Percentiles rank a stretch among this genome's conserved stretches.
Evolutionary conservation across 2,113 vertebrate genomes (phyloP).

Genomic region (Girardinichthys multiradiatus): DNA sequence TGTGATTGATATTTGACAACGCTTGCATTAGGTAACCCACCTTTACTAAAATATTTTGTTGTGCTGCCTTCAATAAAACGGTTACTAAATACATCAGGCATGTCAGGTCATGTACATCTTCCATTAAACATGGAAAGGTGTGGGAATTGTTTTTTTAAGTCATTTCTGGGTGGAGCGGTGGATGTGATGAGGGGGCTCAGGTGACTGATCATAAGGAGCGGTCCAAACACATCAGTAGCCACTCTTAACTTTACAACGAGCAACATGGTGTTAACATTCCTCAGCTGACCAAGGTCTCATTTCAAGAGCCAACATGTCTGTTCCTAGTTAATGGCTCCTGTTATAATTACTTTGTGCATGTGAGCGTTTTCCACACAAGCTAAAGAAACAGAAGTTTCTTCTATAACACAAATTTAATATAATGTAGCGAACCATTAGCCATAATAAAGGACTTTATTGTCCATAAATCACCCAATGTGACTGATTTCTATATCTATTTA

Average conservation of each 20-base stretch:
- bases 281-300: slow-evolving; percentile 71
- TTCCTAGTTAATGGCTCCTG: slow-evolving; percentile 51
- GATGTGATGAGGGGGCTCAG: slow-evolving; percentile 59
- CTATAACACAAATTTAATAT: background rate
- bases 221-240: slow-evolving; percentile 58
- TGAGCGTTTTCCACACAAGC: slow-evolving; percentile 16
- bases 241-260: slow-evolving; percentile 57
- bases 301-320: slow-evolving; percentile 76
- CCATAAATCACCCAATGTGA: background rate
- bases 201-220: slow-evolving; percentile 62
- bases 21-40: too few relatives aligned
- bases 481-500: background rate
- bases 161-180: slow-evolving; percentile 43
- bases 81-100: background rate
- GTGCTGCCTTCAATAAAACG: background rate
- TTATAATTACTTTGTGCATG: slow-evolving; percentile 44
- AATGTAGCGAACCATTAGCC: background rate
- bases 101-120: slow-evolving; percentile 4
- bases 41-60: background rate
- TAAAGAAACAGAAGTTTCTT: slow-evolving; percentile 3
- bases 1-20: background rate
- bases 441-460: background rate
- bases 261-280: slow-evolving; percentile 79
- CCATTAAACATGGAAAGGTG: slow-evolving; percentile 27
- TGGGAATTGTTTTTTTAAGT: slow-evolving; percentile 40